Evolutionary conservation across 1,140 invertebrate species (phyloP), one percentile per base, ranked within the genome.

Genomic region (Uloborus diversus): DNA sequence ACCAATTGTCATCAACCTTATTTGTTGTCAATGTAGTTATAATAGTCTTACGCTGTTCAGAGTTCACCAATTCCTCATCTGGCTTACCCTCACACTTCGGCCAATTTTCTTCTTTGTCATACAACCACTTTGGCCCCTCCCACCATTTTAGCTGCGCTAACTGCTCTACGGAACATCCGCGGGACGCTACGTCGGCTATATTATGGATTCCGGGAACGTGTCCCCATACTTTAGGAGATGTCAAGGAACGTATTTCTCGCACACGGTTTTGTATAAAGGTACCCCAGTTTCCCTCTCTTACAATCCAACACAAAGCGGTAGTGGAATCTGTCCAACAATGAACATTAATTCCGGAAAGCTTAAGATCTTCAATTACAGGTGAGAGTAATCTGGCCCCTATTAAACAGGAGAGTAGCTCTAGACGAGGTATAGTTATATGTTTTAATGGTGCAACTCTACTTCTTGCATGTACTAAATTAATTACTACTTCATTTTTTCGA

Each of bases 121-220:
- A 14, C 4, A 81, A 47, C 76, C 80, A 81, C 7, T 23, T 13
- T 0, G 80, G 80, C 0, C 80, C 80, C 23, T 81, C 57, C 70
- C 70, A 75, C 56, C 57, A 62, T 62, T 47, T 23, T 4, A 3
- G 17, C 17, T 51, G 2, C 17, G 62, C 11, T n/a, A 64, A 49
- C 4, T 75, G 35, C 20, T 30, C 25, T 13, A 14, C 20, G 13
- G 30, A 57, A 42, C 30, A 37, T 56, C 61, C 61, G 17, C 30
- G 5, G 4, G 32, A 37, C 3, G n/a, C 4, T 4, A 64, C 4
- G n/a, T 64, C 61, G 20, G 61, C 61, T 20, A n/a, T 4, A 35
- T 64, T 64, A 14, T 17, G 9, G 20, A 2, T 35, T n/a, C 13
- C 61, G 4, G 30, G 61, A 37, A 64, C 37, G 20, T 64, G 61